Conservation (phyloP, 1,140 invertebrate species). For the Bombus pyrosoma region DNA sequence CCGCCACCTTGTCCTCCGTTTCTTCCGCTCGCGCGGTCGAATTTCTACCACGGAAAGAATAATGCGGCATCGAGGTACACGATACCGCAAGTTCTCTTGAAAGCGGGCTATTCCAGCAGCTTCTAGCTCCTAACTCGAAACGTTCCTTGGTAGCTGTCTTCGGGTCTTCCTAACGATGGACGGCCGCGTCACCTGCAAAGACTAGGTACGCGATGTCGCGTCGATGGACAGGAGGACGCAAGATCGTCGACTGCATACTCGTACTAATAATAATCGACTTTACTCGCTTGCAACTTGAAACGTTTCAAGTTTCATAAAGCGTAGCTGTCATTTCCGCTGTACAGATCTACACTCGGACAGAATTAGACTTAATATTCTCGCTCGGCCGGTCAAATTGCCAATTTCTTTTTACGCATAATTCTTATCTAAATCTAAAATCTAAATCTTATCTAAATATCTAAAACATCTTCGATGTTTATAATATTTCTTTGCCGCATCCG, state of each 20-base stretch:
- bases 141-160: too few species aligned
- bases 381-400: not conserved
- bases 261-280: constrained; percentile 38
- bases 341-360: constrained; percentile 67
- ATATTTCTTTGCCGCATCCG: accelerated
- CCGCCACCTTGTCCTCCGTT: not conserved
- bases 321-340: constrained; percentile 72
- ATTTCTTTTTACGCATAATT: not conserved
- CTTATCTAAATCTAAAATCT: too few species aligned
- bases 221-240: not conserved
- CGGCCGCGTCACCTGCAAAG: too few species aligned
- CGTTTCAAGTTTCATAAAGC: constrained; percentile 74
- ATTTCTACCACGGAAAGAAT: accelerated
- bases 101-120: too few species aligned
- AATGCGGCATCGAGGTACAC: accelerated
- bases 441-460: too few species aligned
- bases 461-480: too few species aligned
- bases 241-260: too few species aligned
- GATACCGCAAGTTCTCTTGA: accelerated
- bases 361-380: not conserved
- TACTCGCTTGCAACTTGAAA: not conserved
- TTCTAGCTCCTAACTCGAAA: accelerated
- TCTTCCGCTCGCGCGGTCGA: accelerated
- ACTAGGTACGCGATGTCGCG: not conserved
- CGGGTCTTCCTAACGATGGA: not conserved